These are phyloP conservation scores for Molorchus minor DNA, from an alignment of 2,888 invertebrate genomes.

Conservation along the genomic window DNA sequence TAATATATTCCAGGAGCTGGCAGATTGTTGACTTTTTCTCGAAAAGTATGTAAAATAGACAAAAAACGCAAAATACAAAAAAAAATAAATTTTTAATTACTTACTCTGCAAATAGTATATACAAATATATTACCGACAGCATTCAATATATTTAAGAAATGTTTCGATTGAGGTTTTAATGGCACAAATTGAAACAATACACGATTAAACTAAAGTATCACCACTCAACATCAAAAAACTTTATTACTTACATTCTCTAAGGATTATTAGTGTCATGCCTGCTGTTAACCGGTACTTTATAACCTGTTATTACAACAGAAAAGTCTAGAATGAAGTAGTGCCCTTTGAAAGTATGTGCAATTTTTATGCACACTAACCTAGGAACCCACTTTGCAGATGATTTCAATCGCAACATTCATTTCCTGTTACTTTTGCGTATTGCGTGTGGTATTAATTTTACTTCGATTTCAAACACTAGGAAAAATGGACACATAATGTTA, in stretches of 20 bases:
- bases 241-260: neutral
- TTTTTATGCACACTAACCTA: slow-evolving; percentile 36
- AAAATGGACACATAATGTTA: neutral
- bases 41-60: no score
- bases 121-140: no score
- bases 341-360: slow-evolving; percentile 26
- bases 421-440: slow-evolving; percentile 19
- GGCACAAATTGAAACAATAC: no score
- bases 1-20: no score
- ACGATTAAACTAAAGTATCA: no score
- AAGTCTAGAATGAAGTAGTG: slow-evolving; percentile 13
- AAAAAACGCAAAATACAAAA: no score
- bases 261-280: slow-evolving; percentile 5
- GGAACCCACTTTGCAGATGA: slow-evolving; percentile 27
- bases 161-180: no score
- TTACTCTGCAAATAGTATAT: no score
- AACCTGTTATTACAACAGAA: slow-evolving; percentile 7
- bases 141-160: no score
- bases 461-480: neutral
- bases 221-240: slow-evolving; percentile 1
- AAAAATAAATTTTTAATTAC: no score
- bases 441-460: neutral
- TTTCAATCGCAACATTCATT: slow-evolving; percentile 3
- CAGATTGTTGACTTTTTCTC: no score
- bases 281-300: slow-evolving; percentile 6